Base-by-base conservation (phyloP, 2,888 invertebrate species). In the Calliphora vomitoria region DNA sequence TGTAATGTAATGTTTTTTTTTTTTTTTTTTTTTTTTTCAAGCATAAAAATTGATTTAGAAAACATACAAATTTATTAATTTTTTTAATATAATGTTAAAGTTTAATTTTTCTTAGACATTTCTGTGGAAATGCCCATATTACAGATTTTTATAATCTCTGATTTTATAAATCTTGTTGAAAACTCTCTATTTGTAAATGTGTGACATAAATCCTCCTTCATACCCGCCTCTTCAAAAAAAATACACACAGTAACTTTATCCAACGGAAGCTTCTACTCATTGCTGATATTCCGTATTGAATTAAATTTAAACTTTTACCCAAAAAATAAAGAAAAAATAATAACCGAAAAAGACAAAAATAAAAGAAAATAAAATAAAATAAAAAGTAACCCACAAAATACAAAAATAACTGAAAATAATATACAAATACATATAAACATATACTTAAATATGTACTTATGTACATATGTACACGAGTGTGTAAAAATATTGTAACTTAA, bases 211-310 rank as follows among this genome's bases (percentile, higher is more conserved):
- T n/a, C 13, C n/a, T n/a, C n/a, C 6, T 50, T 8, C n/a, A 13
- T 10, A 50, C 4, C 50, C 50, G 50, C n/a, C 50, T 44, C 13
- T 50, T 50, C 50, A 3, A n/a, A n/a, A 50, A n/a, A 50, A n/a
- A 13, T 47, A 50, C 8, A 50, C 15, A n/a, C n/a, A n/a, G 88
- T 89, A 90, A 86, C 87, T 90, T 90, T 90, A 90, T 90, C 90
- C 91, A 85, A 89, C 90, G 92, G 92, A 91, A 91, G 91, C 91
- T 90, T 89, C 90, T 90, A 90, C 91, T 91, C 92, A 90, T 89
- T 90, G 90, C 90, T 90, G 90, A 91, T 92, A 92, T 92, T 92
- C 91, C 91, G 92, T 92, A 92, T 92, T 92, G 92, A 92, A 92
- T 92, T 92, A 92, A 92, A 92, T 90, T 90, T 91, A 90, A 91